Evolutionary conservation across 2,113 vertebrate genomes (phyloP).

Genomic region (Pedionomus torquatus): DNA sequence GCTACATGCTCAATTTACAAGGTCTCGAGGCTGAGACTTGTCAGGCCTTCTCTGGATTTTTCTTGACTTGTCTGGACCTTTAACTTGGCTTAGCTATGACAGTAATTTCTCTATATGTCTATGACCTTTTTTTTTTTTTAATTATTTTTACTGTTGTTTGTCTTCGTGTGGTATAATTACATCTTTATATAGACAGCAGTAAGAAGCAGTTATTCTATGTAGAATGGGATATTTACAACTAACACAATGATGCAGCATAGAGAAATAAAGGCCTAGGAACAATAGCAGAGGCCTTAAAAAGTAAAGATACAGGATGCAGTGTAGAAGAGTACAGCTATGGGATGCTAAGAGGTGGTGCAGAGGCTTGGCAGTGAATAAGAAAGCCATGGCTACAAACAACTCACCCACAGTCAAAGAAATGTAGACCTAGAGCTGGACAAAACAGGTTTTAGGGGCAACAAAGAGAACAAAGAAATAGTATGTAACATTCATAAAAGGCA

Average conservation of each 20-base stretch:
- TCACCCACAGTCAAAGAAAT: constrained; percentile 61
- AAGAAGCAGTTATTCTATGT: not conserved
- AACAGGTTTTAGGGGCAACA: constrained; percentile 58
- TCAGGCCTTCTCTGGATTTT: not conserved
- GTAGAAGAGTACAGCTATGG: constrained; percentile 9
- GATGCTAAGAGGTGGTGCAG: constrained; percentile 37
- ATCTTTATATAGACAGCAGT: not conserved
- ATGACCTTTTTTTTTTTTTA: not conserved
- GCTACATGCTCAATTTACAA: not conserved
- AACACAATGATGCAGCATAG: not conserved
- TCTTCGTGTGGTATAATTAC: not conserved
- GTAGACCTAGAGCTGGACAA: constrained; percentile 56
- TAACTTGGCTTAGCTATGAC: not conserved
- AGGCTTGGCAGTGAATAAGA: constrained; percentile 28
- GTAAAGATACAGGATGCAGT: not conserved
- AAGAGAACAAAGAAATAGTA: constrained; percentile 58
- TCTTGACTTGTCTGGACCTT: not conserved
- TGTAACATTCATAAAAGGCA: constrained; percentile 31
- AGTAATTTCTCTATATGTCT: not conserved
- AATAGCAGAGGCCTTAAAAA: not conserved
- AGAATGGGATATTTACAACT: constrained; percentile 12
- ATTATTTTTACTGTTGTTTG: not conserved
- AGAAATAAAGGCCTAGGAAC: not conserved
- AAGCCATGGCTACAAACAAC: constrained; percentile 43
- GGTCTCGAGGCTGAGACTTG: not conserved